Evolutionary conservation across 2,113 vertebrate species (phyloP).

Genomic region (Ancistrus triradiatus): DNA sequence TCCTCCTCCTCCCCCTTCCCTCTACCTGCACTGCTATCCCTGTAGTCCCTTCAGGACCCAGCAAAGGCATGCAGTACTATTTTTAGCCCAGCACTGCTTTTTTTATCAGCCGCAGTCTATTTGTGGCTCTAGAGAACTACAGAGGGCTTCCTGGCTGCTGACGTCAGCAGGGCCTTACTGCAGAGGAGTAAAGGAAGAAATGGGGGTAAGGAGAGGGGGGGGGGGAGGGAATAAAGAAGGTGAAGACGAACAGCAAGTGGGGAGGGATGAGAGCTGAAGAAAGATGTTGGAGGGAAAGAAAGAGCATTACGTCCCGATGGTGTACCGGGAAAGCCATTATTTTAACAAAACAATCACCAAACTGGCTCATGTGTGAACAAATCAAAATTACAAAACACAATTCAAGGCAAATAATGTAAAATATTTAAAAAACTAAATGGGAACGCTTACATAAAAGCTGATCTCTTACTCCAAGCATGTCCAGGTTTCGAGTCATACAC

Average conservation of each 20-base stretch:
- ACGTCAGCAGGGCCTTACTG: constrained; percentile 67
- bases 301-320: no score
- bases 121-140: constrained; percentile 68
- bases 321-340: no score
- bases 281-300: constrained; percentile 1
- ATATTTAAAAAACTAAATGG: no score
- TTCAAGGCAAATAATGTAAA: no score
- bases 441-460: no score
- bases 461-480: no score
- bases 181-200: constrained; percentile 49
- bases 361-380: no score
- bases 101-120: constrained; percentile 69
- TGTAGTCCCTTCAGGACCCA: constrained; percentile 56
- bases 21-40: no score
- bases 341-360: no score
- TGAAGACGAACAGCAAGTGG: constrained; percentile 17
- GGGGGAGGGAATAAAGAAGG: background rate
- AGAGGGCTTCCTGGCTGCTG: constrained; percentile 73
- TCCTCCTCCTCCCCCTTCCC: constrained; percentile 24
- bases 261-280: constrained; percentile 28
- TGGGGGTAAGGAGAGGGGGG: background rate
- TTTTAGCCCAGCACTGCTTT: constrained; percentile 69
- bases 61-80: constrained; percentile 66
- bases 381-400: no score
- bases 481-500: no score